These are phyloP conservation scores for Chaenocephalus aceratus DNA, from an alignment of 2,113 vertebrate genomes.

Conservation along the genomic window DNA sequence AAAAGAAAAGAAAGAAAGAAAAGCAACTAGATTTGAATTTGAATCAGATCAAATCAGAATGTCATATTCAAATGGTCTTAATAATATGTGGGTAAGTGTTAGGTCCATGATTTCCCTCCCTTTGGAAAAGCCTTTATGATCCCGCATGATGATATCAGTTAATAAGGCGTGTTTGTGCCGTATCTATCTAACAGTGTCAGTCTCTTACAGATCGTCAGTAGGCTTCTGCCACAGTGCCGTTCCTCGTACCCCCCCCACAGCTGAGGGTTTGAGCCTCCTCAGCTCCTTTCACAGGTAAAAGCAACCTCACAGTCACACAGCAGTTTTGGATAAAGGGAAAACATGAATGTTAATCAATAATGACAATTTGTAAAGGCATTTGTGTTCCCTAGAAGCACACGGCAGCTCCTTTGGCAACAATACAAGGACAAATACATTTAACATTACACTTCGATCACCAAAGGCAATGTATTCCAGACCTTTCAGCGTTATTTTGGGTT, in stretches of 20 bases:
- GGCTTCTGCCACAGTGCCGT: conserved; percentile 92
- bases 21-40: too few relatives aligned
- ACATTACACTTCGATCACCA: too few relatives aligned
- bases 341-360: too few relatives aligned
- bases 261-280: conserved; percentile 66
- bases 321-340: not conserved
- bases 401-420: too few relatives aligned
- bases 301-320: conserved; percentile 1
- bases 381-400: too few relatives aligned
- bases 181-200: conserved; percentile 91
- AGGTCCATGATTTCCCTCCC: not conserved
- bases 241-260: conserved; percentile 85
- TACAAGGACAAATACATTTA: too few relatives aligned
- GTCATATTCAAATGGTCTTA: not conserved
- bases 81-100: conserved; percentile 40
- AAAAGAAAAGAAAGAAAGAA: too few relatives aligned
- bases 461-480: too few relatives aligned
- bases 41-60: too few relatives aligned
- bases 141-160: not conserved
- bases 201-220: conserved; percentile 97
- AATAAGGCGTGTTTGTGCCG: conserved; percentile 43
- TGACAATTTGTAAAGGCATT: not conserved
- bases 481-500: too few relatives aligned
- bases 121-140: not conserved
- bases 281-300: conserved; percentile 57